These are phyloP conservation scores for Pseudomyrmex cubaensis DNA, from an alignment of 1,140 invertebrate species.

Conservation along the genomic window DNA sequence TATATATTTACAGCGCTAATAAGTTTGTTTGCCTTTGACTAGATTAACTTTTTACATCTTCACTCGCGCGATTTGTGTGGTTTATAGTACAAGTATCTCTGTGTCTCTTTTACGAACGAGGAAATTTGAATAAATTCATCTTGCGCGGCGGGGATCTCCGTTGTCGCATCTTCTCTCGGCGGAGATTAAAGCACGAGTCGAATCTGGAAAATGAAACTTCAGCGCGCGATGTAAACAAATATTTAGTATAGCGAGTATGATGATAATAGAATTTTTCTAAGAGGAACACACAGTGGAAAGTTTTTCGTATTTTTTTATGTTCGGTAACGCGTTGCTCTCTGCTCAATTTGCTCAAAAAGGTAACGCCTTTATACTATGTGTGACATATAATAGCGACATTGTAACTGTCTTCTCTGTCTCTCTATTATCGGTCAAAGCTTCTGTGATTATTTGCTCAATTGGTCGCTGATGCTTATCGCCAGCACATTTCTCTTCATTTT, in stretches of 20 bases:
- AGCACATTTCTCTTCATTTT: conserved; percentile 12
- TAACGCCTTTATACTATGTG: background rate
- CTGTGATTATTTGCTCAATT: conserved; percentile 73
- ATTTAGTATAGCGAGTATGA: background rate
- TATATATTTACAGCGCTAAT: no score
- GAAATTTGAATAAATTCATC: background rate
- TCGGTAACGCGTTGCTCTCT: background rate
- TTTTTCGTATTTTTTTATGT: background rate
- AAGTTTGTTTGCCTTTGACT: background rate
- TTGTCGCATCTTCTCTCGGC: background rate
- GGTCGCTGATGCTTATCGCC: conserved; percentile 51
- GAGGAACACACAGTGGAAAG: background rate
- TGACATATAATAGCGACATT: conserved; percentile 42
- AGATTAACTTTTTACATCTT: background rate
- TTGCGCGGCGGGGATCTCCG: background rate
- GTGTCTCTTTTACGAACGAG: background rate
- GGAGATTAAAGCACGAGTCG: background rate
- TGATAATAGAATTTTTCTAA: conserved; percentile 10
- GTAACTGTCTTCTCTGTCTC: background rate
- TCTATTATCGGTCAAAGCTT: conserved; percentile 63
- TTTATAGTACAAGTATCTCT: conserved; percentile 6
- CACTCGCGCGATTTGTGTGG: background rate
- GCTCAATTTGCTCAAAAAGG: background rate
- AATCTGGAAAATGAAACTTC: conserved; percentile 7
- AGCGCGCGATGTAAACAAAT: background rate